These are phyloP conservation scores for Napeogenes sylphis DNA, from an alignment of 2,888 invertebrate genomes.

Conservation along the genomic window DNA sequence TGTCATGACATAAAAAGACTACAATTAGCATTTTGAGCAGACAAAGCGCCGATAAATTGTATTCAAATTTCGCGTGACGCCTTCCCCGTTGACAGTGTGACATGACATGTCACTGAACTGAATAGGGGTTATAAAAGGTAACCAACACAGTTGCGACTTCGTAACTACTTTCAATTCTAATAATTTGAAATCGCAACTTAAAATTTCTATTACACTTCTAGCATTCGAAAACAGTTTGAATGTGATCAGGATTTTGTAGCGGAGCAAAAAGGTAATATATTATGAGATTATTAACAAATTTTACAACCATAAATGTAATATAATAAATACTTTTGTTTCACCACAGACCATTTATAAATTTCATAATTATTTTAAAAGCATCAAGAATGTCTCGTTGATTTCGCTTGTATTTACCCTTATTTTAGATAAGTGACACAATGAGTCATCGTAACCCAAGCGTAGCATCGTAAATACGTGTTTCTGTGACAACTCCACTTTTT, in stretches of 20 bases:
- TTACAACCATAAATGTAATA: too few species aligned
- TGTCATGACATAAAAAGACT: slow-evolving; percentile 33
- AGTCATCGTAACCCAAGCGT: slow-evolving; percentile 48
- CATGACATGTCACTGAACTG: slow-evolving; percentile 50
- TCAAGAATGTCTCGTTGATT: background rate
- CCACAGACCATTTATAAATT: too few species aligned
- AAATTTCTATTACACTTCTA: background rate
- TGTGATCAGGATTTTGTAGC: too few species aligned
- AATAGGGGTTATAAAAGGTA: slow-evolving; percentile 40
- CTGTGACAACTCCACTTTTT: slow-evolving; percentile 52
- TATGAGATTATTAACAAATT: too few species aligned
- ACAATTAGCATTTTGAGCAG: slow-evolving; percentile 40
- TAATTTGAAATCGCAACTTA: background rate
- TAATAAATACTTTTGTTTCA: too few species aligned
- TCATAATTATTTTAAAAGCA: background rate
- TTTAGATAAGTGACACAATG: slow-evolving; percentile 38
- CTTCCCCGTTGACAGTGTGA: slow-evolving; percentile 53
- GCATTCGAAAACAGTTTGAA: background rate
- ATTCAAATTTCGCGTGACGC: slow-evolving; percentile 64
- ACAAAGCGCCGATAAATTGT: slow-evolving; percentile 50
- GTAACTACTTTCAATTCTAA: background rate
- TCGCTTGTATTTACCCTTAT: slow-evolving; percentile 16
- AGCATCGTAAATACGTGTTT: slow-evolving; percentile 51
- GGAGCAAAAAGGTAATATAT: too few species aligned
- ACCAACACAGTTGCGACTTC: slow-evolving; percentile 30